Evolutionary conservation across 2,888 invertebrate species (phyloP), one percentile per base, ranked within the genome.

Genomic region (Teleiodes luculella): DNA sequence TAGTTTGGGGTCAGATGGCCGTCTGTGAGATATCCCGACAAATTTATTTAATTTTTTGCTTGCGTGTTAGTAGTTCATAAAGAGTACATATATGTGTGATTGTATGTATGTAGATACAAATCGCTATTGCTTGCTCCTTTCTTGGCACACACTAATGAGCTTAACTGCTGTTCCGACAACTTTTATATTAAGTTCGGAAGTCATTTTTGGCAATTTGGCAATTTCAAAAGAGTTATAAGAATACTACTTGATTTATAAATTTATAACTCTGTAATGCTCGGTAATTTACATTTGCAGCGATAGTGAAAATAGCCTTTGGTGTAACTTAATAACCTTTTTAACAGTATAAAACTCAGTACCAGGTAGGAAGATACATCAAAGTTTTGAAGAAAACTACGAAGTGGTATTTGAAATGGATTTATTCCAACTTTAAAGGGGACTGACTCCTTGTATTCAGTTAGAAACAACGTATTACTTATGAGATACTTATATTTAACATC

Each of bases 351-450:
- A n/a, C n/a, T n/a, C n/a, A n/a, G n/a, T n/a, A n/a, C n/a, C n/a
- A n/a, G n/a, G n/a, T n/a, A n/a, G n/a, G n/a, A n/a, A n/a, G n/a
- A n/a, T 41, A 41, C 13, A 28, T 20, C 28, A 13, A 3, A 4
- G n/a, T 10, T 47, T 4, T 36, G 3, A 13, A 35, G 31, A 48
- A 39, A 35, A 54, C 18, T 28, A 35, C 20, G 18, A 36, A n/a
- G 28, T 49, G 48, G 39, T 55, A 46, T 46, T 75, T 70, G 68
- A 74, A 74, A 73, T 76, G 73, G 65, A 78, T 87, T 86, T 87
- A 87, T 85, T 86, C 80, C 76, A 85, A 86, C 83, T 78, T 85
- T 72, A 77, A 77, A 83, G 81, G 80, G 80, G 20, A 84, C 39
- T 76, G 72, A 68, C 70, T 74, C 73, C 69, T 66, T 70, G 81